Conservation (phyloP, 2,797 vertebrate species). For the Stomatorhinus walkeri region DNA sequence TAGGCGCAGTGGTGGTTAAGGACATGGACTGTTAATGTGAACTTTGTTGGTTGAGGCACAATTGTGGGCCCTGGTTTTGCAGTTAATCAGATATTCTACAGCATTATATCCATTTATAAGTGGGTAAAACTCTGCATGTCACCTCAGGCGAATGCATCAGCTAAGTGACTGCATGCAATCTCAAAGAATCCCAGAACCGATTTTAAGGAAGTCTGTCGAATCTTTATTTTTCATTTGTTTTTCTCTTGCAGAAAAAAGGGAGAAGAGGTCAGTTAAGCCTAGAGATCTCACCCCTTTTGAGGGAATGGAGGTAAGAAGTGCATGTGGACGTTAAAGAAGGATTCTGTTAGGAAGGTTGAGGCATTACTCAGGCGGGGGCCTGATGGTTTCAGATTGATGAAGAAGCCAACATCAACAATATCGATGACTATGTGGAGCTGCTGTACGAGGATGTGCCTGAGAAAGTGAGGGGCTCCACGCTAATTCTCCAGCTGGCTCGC, state of each 20-base stretch:
- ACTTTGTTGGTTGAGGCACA: not conserved
- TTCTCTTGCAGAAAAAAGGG: constrained; percentile 66
- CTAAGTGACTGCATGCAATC: not conserved
- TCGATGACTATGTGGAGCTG: constrained; percentile 86
- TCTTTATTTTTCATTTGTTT: constrained; percentile 22
- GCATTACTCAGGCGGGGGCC: not conserved
- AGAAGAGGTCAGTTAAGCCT: constrained; percentile 67
- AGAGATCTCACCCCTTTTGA: constrained; percentile 76
- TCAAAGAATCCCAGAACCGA: not conserved
- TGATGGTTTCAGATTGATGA: constrained; percentile 55
- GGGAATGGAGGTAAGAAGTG: constrained; percentile 74
- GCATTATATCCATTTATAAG: not conserved
- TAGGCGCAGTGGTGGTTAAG: not conserved
- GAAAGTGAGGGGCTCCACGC: constrained; percentile 74
- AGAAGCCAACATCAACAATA: constrained; percentile 76
- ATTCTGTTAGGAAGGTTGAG: not conserved
- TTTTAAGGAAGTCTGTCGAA: not conserved
- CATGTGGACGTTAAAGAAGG: not conserved
- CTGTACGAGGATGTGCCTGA: constrained; percentile 87
- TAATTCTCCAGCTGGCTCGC: constrained; percentile 77
- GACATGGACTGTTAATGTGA: not conserved
- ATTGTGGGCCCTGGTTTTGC: not conserved
- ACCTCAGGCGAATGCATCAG: not conserved
- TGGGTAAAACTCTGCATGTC: not conserved
- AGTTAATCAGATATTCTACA: not conserved